Base-by-base conservation (phyloP, 30 jellyfish, hydroid and myxozoan species). In the Clytia hemisphaerica region DNA sequence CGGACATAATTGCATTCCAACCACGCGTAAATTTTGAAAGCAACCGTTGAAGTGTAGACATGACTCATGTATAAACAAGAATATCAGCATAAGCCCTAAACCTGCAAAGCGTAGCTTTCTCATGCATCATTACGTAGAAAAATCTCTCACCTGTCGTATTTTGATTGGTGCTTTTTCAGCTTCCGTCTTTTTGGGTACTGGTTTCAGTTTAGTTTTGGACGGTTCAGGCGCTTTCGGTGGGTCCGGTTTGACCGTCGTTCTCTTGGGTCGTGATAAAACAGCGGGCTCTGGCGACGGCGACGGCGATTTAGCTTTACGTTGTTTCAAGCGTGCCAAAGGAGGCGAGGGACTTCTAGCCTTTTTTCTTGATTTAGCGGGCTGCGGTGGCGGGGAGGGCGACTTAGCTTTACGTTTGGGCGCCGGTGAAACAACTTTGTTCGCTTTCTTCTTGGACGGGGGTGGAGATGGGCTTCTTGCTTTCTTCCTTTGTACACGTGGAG, bases 201-300 rank as follows among this genome's bases (percentile, higher is more conserved):
- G 16, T 57, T 26, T 57, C 71, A 4, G 14, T 21, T 62, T 64
- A 5, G 24, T 5, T 15, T 57, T 57, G 51, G 44, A 44, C 30
- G 25, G 25, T 5, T 57, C 33, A 6, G 37, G 33, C 4, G 48
- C 26, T 31, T 51, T 63, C 19, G 32, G 71, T 1, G 90, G 75
- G 25, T 70, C 15, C 28, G 32, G 60, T 16, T 58, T 26, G 26
- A 9, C 31, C 33, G 27, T 76, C 22, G 45, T 47, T 15, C 51
- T 47, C 15, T 38, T 32, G 31, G 85, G 51, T 12, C 83, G 55
- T 32, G 66, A 22, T 9, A 21, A 57, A 38, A 51, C 16, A 25
- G 76, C 10, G 18, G 19, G 37, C 37, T 73, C 59, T 25, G 85
- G 76, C 4, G 76, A 76, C 30, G 92, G 78, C n/a, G 92, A 55